phyloP scores from a whole-genome alignment of 1,140 invertebrate genomes.

The Trachelipus rathkii region DNA sequence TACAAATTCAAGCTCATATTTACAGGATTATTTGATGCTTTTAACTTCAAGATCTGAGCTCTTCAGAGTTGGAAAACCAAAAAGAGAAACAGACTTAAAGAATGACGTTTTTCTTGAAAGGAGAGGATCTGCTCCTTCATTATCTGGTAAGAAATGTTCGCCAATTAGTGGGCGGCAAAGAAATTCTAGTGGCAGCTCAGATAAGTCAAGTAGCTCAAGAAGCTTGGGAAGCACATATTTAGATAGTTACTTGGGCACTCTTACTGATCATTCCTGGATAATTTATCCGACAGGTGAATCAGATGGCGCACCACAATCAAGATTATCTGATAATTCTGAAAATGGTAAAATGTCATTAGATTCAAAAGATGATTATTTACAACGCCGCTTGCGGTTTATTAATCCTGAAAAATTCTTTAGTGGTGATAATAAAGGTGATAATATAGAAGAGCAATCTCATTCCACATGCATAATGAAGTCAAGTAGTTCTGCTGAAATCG shows the following conservation, averaged over 20 bases:
- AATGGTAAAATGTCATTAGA: not conserved
- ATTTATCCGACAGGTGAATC: slow-evolving; percentile 19
- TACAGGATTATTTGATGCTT: not conserved
- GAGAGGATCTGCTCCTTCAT: slow-evolving; percentile 2
- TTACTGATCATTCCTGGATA: slow-evolving; percentile 25
- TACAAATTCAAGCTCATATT: not conserved
- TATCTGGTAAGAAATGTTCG: not conserved
- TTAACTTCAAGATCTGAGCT: not conserved
- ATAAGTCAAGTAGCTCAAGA: not conserved
- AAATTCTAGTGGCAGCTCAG: slow-evolving; percentile 3
- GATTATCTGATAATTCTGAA: not conserved
- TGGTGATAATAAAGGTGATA: not conserved
- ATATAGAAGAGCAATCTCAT: not conserved
- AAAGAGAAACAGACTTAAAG: not conserved
- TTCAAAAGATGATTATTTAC: not conserved
- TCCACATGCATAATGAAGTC: not conserved
- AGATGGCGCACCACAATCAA: not conserved
- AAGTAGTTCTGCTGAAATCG: not conserved
- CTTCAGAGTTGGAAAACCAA: not conserved
- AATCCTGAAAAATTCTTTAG: slow-evolving; percentile 3
- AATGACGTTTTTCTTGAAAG: not conserved
- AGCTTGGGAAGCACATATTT: slow-evolving; percentile 28
- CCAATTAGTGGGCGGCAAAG: not conserved
- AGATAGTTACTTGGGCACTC: slow-evolving; percentile 27
- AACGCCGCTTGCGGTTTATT: not conserved